Base-by-base conservation (phyloP, 1,140 invertebrate species). In the Zaprionus davidi region DNA sequence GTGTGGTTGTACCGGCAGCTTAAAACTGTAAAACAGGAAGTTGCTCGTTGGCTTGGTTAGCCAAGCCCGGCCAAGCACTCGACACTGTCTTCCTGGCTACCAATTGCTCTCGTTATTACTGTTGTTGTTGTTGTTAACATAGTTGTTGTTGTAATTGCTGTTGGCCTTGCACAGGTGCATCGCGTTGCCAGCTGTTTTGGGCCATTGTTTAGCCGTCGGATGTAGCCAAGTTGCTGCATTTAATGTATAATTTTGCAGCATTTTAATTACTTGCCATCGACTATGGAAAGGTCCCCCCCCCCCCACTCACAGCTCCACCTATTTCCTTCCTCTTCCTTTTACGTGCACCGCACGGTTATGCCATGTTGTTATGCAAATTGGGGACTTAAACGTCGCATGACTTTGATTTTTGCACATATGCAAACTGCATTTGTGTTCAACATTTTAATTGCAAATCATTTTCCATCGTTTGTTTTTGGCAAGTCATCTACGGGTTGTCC, bases 191-290 rank as follows among this genome's bases (percentile, higher is more conserved):
- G 75, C 81, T 87, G 84, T 81, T 87, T 78, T 71, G 65, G 79
- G 63, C 71, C 85, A 90, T 88, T 88, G 84, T 88, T 88, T 78
- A 73, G 78, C 60, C 81, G 83, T 90, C 84, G 85, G 84, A 88
- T 90, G 85, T 84, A 66, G 81, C 71, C 81, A 76, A 90, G 75
- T 88, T 90, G 77, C 68, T 71, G 69, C 87, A 84, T 90, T 90
- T 84, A 88, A 88, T 88, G 84, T 84, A 88, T 90, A 90, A 88
- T 88, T 88, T 86, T 81, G 84, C 65, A 74, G 81, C 85, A 90
- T 88, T 88, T 88, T 90, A 88, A 83, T 75, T 84, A 79, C 76
- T 53, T 73, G 69, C 67, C 55, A 51, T 71, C 64, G 55, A 58
- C 34, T 49, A 28, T 49, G 46, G 9, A 5, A 11, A 49, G 17